Evolutionary conservation across 2,797 vertebrate species (phyloP).

Genomic region (Discoglossus pictus): DNA sequence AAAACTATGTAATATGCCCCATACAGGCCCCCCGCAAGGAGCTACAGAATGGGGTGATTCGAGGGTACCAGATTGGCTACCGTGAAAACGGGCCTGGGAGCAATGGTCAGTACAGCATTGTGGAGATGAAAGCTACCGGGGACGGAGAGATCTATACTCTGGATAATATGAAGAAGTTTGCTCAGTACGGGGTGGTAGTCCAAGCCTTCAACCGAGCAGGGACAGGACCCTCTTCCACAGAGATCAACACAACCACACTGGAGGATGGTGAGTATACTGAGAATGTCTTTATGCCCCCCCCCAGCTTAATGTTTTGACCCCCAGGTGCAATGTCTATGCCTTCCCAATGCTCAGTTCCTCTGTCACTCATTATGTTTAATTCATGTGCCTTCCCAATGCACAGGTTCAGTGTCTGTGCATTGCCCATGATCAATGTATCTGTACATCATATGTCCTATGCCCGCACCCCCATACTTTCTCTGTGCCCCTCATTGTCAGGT

Average conservation of each 20-base stretch:
- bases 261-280: conserved; percentile 95
- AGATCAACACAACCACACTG: conserved; percentile 95
- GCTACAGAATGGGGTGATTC: conserved; percentile 94
- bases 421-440: no score
- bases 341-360: neutral
- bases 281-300: no score
- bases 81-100: conserved; percentile 95
- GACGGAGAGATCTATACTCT: conserved; percentile 96
- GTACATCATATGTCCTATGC: no score
- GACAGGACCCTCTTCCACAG: conserved; percentile 93
- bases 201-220: conserved; percentile 96
- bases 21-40: conserved; percentile 94
- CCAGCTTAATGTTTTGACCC: no score
- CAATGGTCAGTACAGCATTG: conserved; percentile 96
- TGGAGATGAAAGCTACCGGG: conserved; percentile 97
- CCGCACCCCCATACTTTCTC: no score
- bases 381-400: no score
- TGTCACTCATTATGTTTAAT: no score
- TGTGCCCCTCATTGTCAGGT: no score
- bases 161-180: conserved; percentile 97
- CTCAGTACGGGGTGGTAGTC: conserved; percentile 95
- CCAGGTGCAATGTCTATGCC: no score
- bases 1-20: neutral
- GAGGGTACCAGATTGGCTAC: conserved; percentile 97
- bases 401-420: no score